Conservation (phyloP, 2,888 invertebrate genomes). For the Caenorhabditis parvicauda region DNA sequence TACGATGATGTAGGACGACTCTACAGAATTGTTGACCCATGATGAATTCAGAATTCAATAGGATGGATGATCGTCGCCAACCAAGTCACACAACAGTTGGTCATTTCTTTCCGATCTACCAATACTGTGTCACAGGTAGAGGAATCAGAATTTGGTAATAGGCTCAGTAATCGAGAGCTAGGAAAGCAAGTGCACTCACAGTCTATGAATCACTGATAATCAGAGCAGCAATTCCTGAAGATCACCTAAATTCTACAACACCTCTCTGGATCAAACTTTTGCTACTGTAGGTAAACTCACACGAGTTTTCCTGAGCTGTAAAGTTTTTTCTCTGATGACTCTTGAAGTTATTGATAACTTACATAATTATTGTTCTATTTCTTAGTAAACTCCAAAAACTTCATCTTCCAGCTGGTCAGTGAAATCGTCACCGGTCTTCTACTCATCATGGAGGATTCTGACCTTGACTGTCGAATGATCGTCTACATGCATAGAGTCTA, state of each 20-base stretch:
- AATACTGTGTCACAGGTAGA: constrained; percentile 12
- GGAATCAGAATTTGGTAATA: too few relatives aligned
- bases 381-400: constrained; percentile 16
- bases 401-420: constrained; percentile 14
- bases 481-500: constrained; percentile 19
- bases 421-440: constrained; percentile 16
- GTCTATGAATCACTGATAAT: too few relatives aligned
- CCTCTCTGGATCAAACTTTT: too few relatives aligned
- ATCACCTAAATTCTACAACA: too few relatives aligned
- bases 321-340: too few relatives aligned
- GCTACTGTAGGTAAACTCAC: too few relatives aligned
- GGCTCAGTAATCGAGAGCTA: too few relatives aligned
- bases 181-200: too few relatives aligned
- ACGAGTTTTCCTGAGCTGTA: too few relatives aligned
- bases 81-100: constrained; percentile 14
- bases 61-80: constrained; percentile 20
- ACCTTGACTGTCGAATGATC: constrained; percentile 22
- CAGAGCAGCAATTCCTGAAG: too few relatives aligned
- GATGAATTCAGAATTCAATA: constrained; percentile 12
- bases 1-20: constrained; percentile 5
- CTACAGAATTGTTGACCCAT: background rate
- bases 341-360: too few relatives aligned
- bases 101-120: constrained; percentile 21
- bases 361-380: too few relatives aligned
- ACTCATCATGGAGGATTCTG: constrained; percentile 18